Base-by-base conservation (phyloP, 2,113 vertebrate species). In the Equus quagga region DNA sequence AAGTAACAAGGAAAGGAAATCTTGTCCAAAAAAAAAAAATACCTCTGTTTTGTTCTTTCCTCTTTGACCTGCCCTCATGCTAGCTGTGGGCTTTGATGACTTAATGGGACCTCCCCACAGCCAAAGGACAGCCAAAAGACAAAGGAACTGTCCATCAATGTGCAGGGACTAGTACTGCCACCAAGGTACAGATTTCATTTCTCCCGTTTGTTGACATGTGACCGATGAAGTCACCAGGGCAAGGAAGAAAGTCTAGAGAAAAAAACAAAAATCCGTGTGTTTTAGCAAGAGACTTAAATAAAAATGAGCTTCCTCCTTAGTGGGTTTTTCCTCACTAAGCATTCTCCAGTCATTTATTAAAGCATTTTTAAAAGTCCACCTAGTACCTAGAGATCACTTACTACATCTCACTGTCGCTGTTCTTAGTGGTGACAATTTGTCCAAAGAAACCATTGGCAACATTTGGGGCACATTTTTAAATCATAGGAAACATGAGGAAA, bases 221-320 rank as follows among this genome's bases (percentile, higher is more conserved):
- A 81, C 31, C 51, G 54, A 90, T 46, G 49, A 97, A 76, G 78
- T 95, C 96, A 96, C 72, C 58, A 19, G 46, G 15, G 24, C 64
- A 90, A 94, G 60, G 23, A 60, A 89, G 69, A 92, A 49, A 76
- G 62, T 75, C 36, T 70, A 69, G 58, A 41, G 92, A 69, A 58
- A 79, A 79, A 95, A 83, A 96, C 36, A 14, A 72, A 84, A 91
- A 62, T 0, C 44, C 2, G 1, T 14, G 2, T 64, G 4, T 93
- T 70, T 93, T 96, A 91, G 67, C 41, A 78, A 89, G 21, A 97
- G 17, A 76, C 28, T 96, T 95, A 92, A 73, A 78, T 91, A 72
- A n/a, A 82, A 91, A 54, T 46, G n/a, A 41, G 69, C 65, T 85
- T 96, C 67, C 62, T 60, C 6, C 3, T 94, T 85, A 41, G 41